phyloP scores from a whole-genome alignment of 2,113 vertebrate species.

The Podarcis muralis region DNA sequence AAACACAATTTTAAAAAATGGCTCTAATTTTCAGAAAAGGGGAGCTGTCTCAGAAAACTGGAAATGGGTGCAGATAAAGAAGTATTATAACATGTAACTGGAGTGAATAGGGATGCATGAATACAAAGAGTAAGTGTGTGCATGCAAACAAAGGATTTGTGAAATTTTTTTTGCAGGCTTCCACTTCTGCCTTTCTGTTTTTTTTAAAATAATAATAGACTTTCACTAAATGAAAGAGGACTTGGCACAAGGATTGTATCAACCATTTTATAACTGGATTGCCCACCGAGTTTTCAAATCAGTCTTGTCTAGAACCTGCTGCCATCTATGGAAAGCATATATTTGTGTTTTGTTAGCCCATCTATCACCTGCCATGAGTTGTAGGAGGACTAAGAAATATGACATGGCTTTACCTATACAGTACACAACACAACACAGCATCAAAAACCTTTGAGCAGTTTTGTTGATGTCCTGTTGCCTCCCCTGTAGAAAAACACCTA shows the following conservation, averaged over 20 bases:
- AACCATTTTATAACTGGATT: neutral
- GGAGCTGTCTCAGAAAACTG: no score
- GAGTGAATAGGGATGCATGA: neutral
- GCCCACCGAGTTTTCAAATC: neutral
- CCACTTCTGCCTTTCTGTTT: neutral
- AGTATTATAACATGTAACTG: neutral
- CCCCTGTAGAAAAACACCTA: neutral
- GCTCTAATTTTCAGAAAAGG: neutral
- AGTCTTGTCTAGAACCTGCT: neutral
- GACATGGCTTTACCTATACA: neutral
- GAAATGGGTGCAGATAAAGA: no score
- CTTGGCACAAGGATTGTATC: neutral
- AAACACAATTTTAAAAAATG: neutral
- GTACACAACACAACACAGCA: neutral
- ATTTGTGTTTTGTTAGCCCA: neutral
- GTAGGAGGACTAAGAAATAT: neutral
- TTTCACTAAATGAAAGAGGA: neutral
- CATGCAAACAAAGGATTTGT: neutral
- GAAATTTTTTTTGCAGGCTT: neutral
- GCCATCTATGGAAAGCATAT: neutral
- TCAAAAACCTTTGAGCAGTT: neutral
- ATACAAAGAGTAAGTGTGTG: neutral
- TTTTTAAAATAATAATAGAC: neutral
- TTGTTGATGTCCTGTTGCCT: neutral
- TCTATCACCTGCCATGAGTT: neutral